Evolutionary conservation across 2,888 invertebrate genomes (phyloP), one percentile per base, ranked within the genome.

Genomic region (Lasioglossum zephyrum): DNA sequence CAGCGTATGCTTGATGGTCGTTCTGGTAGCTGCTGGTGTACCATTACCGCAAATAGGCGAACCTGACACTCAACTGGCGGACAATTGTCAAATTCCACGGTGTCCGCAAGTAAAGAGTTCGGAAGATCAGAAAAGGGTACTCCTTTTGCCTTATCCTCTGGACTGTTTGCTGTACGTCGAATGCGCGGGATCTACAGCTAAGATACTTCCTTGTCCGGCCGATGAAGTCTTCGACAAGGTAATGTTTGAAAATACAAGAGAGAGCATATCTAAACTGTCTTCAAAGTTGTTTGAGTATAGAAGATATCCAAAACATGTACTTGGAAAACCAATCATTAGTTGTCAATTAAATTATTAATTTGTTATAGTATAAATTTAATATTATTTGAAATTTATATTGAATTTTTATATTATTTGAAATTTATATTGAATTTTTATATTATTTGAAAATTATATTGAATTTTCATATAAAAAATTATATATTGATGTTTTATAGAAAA

Each of bases 161-260:
- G 90, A 92, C 49, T 93, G 91, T 57, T 73, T 89, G 5, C 84
- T 88, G 26, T 91, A 92, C 63, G 77, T 92, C 26, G 63, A 84
- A 63, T 93, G 91, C 39, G 72, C 82, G 0, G 87, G 88, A 66
- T 79, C 73, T 0, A 79, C 74, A 26, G 39, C n/a, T 49, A 79
- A 72, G 5, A 77, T 81, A 44, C 72, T 73, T 4, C 74, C 85
- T 5, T 92, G 92, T 53, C 88, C 88, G 26, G 47, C 74, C 0
- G 91, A 89, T 72, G 36, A 82, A 44, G 76, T 89, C n/a, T 93
- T 88, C 73, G 87, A 90, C 63, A 80, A 90, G 89, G 91, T 91
- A 79, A 77, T 18, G 41, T 36, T 31, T 1, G 31, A 31, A 31
- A 31, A 31, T 31, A 31, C 31, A 31, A n/a, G n/a, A n/a, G n/a